These are phyloP conservation scores for Garra rufa DNA, from an alignment of 2,113 vertebrate genomes.

Conservation along the genomic window DNA sequence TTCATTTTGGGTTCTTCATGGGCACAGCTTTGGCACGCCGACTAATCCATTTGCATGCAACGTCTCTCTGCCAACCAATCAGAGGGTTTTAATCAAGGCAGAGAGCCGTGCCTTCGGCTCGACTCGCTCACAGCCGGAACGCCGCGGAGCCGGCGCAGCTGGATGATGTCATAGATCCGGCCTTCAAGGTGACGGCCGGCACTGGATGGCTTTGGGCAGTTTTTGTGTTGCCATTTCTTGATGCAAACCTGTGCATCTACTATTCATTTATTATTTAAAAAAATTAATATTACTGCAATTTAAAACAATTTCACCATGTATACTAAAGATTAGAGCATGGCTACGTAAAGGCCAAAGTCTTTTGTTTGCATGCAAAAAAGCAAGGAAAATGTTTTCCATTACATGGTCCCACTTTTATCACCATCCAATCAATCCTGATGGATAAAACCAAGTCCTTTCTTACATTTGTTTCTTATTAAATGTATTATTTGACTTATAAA, in stretches of 20 bases:
- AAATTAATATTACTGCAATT: too few relatives aligned
- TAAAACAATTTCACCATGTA: neutral
- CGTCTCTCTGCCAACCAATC: slow-evolving; percentile 24
- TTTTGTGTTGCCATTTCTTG: neutral
- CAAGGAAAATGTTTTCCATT: neutral
- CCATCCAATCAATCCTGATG: neutral
- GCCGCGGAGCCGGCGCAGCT: slow-evolving; percentile 28
- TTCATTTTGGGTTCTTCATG: slow-evolving; percentile 28
- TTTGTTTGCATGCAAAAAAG: neutral
- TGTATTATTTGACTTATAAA: neutral
- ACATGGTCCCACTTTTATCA: neutral
- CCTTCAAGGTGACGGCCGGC: slow-evolving; percentile 46
- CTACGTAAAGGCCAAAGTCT: neutral
- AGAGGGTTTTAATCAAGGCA: slow-evolving; percentile 10
- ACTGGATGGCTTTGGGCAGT: neutral
- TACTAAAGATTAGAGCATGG: neutral
- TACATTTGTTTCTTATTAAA: neutral
- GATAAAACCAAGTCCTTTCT: neutral
- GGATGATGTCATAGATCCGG: slow-evolving; percentile 53
- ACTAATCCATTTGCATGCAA: slow-evolving; percentile 27
- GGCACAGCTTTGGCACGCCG: slow-evolving; percentile 29
- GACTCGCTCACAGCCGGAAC: slow-evolving; percentile 7
- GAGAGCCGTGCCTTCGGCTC: neutral
- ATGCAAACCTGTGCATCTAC: too few relatives aligned
- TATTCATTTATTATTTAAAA: too few relatives aligned